Evolutionary conservation across 2,113 vertebrate genomes (phyloP).

Genomic region (Dendrocopos noguchii): DNA sequence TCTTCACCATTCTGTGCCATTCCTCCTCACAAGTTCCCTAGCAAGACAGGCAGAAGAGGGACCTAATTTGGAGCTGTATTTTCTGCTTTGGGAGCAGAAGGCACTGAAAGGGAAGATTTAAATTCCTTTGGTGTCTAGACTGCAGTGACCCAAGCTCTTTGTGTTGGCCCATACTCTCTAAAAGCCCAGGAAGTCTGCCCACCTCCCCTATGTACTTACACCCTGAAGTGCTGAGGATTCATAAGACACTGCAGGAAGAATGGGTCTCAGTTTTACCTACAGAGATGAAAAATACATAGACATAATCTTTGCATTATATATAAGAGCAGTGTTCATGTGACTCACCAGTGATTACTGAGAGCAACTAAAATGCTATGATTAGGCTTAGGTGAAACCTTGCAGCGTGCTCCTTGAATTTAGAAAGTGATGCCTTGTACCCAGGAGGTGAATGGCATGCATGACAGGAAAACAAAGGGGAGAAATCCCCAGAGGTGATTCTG

Average conservation of each 20-base stretch:
- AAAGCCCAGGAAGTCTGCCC: background rate
- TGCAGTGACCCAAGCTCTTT: background rate
- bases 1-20: background rate
- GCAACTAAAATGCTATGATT: constrained; percentile 12
- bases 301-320: background rate
- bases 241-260: background rate
- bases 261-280: background rate
- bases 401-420: background rate
- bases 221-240: background rate
- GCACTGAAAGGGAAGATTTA: background rate
- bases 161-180: background rate
- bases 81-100: background rate
- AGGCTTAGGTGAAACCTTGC: constrained; percentile 12
- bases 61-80: background rate
- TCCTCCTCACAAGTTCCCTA: background rate
- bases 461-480: background rate
- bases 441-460: background rate
- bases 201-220: background rate
- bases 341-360: constrained; percentile 25
- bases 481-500: background rate
- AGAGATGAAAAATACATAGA: background rate
- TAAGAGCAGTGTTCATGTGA: constrained; percentile 12
- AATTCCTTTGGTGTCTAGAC: background rate
- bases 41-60: background rate
- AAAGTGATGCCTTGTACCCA: background rate